Conservation (phyloP, 2,888 invertebrate species). For the Aethes cnicana region DNA sequence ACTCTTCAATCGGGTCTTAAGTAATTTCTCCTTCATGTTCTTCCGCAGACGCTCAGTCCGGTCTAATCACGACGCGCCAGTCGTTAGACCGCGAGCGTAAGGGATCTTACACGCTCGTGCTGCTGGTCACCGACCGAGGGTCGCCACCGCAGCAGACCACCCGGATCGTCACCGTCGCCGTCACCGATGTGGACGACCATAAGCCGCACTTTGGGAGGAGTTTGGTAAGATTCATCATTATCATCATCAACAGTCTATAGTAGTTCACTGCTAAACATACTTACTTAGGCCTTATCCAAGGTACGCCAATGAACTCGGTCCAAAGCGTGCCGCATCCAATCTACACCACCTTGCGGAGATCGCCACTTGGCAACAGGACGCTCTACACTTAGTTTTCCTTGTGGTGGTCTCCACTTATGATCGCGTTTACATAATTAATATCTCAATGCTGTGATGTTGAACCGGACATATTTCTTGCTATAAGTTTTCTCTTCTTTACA, state of each 20-base stretch:
- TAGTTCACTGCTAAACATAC: no score
- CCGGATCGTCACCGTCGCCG: constrained; percentile 85
- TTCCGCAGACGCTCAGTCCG: constrained; percentile 86
- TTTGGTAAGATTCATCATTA: constrained; percentile 77
- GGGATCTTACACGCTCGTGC: constrained; percentile 87
- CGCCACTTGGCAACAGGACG: no score
- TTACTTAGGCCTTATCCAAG: no score
- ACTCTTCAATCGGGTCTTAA: no score
- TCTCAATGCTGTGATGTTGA: no score
- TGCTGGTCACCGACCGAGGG: constrained; percentile 90
- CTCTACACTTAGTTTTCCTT: no score
- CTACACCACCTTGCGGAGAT: no score
- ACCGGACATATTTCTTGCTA: not conserved
- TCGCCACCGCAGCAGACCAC: constrained; percentile 89
- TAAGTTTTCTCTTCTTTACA: constrained; percentile 40
- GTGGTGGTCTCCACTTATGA: no score
- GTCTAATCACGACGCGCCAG: constrained; percentile 86
- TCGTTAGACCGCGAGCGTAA: constrained; percentile 89
- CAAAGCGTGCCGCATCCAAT: no score
- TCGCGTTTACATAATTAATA: no score
- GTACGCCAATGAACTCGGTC: no score
- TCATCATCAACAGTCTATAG: no score
- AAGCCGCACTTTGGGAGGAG: constrained; percentile 87
- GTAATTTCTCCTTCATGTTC: not conserved
- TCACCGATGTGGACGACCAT: constrained; percentile 91